These are phyloP conservation scores for Pampus argenteus DNA, from an alignment of 2,797 vertebrate genomes.

Conservation along the genomic window DNA sequence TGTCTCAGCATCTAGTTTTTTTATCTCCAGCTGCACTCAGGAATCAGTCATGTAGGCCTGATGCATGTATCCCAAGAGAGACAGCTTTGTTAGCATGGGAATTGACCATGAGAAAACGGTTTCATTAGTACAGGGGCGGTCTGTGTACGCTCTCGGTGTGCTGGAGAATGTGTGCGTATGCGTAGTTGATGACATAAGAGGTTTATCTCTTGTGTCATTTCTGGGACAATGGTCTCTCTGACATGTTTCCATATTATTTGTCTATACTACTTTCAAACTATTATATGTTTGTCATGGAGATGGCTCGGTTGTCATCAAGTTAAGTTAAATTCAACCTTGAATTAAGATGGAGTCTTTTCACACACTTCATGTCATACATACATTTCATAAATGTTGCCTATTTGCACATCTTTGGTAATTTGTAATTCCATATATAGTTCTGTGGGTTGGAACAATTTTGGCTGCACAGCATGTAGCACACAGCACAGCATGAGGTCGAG, in stretches of 20 bases:
- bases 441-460: neutral
- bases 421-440: neutral
- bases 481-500: neutral
- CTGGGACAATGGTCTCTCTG: slow-evolving; percentile 4
- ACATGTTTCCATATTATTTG: slow-evolving; percentile 43
- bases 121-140: slow-evolving; percentile 18
- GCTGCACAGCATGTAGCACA: neutral
- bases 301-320: neutral
- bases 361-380: no score
- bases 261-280: neutral
- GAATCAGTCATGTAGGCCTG: slow-evolving; percentile 40
- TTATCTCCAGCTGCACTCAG: slow-evolving; percentile 30
- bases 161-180: slow-evolving; percentile 1
- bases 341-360: no score
- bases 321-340: neutral
- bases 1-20: slow-evolving; percentile 29
- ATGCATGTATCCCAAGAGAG: slow-evolving; percentile 53
- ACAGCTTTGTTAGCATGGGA: slow-evolving; percentile 50
- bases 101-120: slow-evolving; percentile 59
- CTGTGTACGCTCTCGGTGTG: neutral
- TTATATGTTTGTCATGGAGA: neutral
- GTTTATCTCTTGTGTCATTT: slow-evolving; percentile 17
- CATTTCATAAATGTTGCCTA: neutral
- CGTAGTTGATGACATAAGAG: no score
- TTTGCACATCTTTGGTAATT: neutral